A percentile compares a stretch with the other conserved stretches of the same genome.
Conservation (phyloP, 2,797 vertebrate genomes). For the Sparus aurata region DNA sequence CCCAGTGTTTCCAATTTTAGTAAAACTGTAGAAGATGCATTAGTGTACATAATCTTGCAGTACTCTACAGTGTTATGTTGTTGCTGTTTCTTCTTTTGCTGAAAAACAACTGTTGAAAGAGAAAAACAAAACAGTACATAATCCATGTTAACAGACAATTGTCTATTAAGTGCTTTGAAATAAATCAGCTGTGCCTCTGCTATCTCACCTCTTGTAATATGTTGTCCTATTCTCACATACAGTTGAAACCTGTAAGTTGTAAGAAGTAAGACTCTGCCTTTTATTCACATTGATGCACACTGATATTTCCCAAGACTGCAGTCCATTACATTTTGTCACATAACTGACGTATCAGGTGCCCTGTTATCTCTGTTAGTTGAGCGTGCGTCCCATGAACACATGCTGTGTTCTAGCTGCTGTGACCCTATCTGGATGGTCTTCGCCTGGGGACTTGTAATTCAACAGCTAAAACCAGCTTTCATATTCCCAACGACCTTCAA, state of each 20-base stretch:
- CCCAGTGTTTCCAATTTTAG: conserved; percentile 60
- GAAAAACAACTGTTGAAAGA: conserved; percentile 15
- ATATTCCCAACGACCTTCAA: too few relatives aligned
- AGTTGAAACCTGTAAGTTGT: background rate
- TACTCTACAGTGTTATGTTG: background rate
- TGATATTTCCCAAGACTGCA: too few relatives aligned
- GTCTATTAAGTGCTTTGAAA: background rate
- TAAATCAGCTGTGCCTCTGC: background rate
- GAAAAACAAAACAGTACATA: background rate
- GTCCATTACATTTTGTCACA: too few relatives aligned
- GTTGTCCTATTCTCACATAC: background rate
- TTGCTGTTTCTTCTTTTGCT: background rate
- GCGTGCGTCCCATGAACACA: too few relatives aligned
- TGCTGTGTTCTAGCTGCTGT: too few relatives aligned
- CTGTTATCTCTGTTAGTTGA: too few relatives aligned
- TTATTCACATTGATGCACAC: too few relatives aligned
- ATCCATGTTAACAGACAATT: background rate
- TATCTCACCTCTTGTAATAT: conserved; percentile 16
- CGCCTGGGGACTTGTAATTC: too few relatives aligned
- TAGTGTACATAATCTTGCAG: conserved; percentile 43
- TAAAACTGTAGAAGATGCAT: conserved; percentile 28
- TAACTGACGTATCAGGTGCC: too few relatives aligned
- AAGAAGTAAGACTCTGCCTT: too few relatives aligned
- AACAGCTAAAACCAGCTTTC: too few relatives aligned
- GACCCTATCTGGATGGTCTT: too few relatives aligned